Evolutionary conservation across 2,113 vertebrate species (phyloP).

Genomic region (Leptodactylus fuscus): DNA sequence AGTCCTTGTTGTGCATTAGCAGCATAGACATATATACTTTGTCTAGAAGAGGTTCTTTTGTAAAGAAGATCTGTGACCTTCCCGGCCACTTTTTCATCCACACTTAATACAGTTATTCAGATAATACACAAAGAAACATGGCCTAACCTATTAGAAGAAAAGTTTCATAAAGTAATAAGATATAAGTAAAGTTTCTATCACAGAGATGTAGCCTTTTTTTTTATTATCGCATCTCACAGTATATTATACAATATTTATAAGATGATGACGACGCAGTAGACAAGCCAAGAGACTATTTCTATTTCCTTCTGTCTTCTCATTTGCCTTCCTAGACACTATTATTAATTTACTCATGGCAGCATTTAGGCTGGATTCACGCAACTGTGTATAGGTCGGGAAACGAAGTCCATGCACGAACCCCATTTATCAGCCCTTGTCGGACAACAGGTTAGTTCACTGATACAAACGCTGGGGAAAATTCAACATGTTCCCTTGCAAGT

Average conservation of each 20-base stretch:
- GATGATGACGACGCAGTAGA: background rate
- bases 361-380: too few species aligned
- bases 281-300: background rate
- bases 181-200: too few species aligned
- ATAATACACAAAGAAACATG: constrained; percentile 5
- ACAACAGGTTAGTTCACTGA: too few species aligned
- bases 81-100: background rate
- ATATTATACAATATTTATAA: background rate
- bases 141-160: background rate
- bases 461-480: too few species aligned
- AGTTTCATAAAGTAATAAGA: background rate
- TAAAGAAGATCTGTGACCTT: background rate
- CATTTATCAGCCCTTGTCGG: too few species aligned
- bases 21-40: background rate
- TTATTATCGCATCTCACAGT: too few species aligned
- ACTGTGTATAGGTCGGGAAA: too few species aligned
- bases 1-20: background rate
- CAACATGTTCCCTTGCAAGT: too few species aligned
- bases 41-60: background rate
- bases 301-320: background rate
- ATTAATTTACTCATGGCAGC: background rate
- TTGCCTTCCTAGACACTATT: background rate
- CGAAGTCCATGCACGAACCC: too few species aligned
- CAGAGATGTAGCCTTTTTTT: too few species aligned
- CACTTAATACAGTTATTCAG: constrained; percentile 20